Evolutionary conservation across 2,113 vertebrate genomes (phyloP).

Genomic region (Urocolius indicus): DNA sequence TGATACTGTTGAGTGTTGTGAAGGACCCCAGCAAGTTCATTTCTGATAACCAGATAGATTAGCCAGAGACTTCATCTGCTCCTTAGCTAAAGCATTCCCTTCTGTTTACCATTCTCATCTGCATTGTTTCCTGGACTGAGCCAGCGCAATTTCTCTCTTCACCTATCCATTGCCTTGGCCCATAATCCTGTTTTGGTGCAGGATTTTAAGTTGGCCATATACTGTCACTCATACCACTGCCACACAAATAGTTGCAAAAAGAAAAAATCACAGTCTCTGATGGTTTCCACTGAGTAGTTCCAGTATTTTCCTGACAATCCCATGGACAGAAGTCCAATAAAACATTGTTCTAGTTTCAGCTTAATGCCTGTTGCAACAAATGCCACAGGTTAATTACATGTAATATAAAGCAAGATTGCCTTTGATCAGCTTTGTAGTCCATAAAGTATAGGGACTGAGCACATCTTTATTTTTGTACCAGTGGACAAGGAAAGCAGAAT

Average conservation of each 20-base stretch:
- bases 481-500: background rate
- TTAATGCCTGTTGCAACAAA: background rate
- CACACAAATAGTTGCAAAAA: background rate
- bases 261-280: background rate
- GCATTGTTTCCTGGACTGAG: background rate
- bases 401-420: background rate
- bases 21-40: background rate
- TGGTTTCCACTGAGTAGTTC: background rate
- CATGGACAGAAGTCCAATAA: background rate
- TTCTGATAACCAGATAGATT: background rate
- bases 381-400: background rate
- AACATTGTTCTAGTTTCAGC: background rate
- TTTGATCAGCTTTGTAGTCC: background rate
- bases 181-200: background rate
- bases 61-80: background rate
- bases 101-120: background rate
- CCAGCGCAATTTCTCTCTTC: background rate
- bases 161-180: background rate
- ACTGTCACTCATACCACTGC: background rate
- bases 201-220: background rate
- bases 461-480: background rate
- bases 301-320: background rate
- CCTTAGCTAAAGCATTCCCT: background rate
- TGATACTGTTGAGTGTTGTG: background rate
- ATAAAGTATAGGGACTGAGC: background rate